Base-by-base conservation (phyloP, 2,113 vertebrate species). In the mouse (Mus musculus) region DNA sequence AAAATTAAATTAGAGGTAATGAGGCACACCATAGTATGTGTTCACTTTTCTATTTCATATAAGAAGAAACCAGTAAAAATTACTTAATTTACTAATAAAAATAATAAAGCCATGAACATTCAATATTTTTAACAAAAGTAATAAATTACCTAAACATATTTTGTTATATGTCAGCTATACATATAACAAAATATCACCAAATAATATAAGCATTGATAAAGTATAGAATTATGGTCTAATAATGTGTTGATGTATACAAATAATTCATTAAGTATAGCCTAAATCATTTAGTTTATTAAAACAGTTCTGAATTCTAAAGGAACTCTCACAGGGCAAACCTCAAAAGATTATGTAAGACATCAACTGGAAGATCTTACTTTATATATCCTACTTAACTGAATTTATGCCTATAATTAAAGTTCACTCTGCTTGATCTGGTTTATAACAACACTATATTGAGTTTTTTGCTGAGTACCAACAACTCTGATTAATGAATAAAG, bases 371-470 rank as follows among this genome's bases (percentile, higher is more conserved):
- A 30, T n/a, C 16, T 6, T 16, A 59, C 28, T 10, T 30, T 52
- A 67, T 46, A 28, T 61, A 49, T 36, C 24, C 17, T 89, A 91
- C 90, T 54, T 91, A 78, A 93, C 89, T 88, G 77, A 33, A 90
- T 78, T 61, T 6, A 22, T 88, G 22, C 42, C 6, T 85, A 36
- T 26, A 67, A 88, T 36, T 39, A 92, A 90, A 87, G 7, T 0
- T 65, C 19, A 65, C 2, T 63, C 14, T 63, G 17, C 75, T 1
- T 69, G 7, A 8, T 33, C 4, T 36, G 2, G 1, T 4, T n/a
- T 87, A 46, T 17, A 76, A 19, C 7, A 42, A 72, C n/a, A 91
- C 76, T 61, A 2, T 67, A 56, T 13, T 78, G 10, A 73, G 4
- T 0, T 82, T 82, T 88, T 49, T 91, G 49, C 49, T 49, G 5